Evolutionary conservation across 92 coral and sea anemone genomes (phyloP).

Genomic region (Parazoanthus darwini): DNA sequence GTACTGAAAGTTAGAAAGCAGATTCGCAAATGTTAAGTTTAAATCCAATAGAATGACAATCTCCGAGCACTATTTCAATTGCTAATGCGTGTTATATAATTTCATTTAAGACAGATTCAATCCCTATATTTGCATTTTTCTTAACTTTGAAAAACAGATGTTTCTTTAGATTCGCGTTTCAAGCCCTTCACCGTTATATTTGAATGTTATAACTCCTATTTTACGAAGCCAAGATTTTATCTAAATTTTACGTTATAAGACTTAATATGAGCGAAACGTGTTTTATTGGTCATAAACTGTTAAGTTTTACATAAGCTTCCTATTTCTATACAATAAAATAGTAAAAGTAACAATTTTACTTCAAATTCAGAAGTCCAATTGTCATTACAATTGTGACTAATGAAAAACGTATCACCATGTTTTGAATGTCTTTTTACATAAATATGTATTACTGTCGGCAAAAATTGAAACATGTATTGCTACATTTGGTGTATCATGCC

Average conservation of each 20-base stretch:
- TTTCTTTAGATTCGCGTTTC: neutral
- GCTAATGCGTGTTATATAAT: neutral
- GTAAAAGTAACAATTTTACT: slow-evolving; percentile 2
- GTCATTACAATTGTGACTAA: neutral
- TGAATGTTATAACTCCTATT: no score
- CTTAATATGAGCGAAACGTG: neutral
- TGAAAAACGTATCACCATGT: neutral
- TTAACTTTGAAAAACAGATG: neutral
- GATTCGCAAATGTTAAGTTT: no score
- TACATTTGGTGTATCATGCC: neutral
- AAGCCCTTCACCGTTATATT: neutral
- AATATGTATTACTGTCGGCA: neutral
- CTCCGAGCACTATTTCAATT: neutral
- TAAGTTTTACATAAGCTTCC: neutral
- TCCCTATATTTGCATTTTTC: neutral
- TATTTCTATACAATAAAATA: neutral
- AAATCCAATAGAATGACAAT: neutral
- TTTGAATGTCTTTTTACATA: neutral
- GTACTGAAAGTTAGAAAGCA: no score
- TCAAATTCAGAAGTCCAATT: neutral
- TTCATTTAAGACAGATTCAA: neutral
- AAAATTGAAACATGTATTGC: neutral
- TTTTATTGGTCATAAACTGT: neutral
- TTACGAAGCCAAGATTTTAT: neutral
- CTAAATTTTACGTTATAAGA: neutral